phyloP scores from a whole-genome alignment of 1,140 invertebrate species.

The Pogonus chalceus region DNA sequence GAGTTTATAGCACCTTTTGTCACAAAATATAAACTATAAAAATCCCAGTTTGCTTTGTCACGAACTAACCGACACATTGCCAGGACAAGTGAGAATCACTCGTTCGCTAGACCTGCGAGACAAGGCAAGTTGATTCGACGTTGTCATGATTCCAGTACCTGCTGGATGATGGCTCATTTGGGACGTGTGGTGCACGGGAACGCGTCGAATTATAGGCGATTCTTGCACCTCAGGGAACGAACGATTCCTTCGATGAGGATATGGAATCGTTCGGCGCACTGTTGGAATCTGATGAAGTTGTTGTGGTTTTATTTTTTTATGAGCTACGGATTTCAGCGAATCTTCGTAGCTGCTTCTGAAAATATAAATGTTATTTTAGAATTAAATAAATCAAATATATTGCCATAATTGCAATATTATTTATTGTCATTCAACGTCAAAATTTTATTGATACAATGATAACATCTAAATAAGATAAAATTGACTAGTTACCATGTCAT shows the following conservation, averaged over 20 bases:
- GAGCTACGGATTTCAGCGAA: constrained; percentile 42
- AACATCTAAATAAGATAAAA: too few relatives aligned
- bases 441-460: too few relatives aligned
- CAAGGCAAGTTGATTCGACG: constrained; percentile 10
- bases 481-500: too few relatives aligned
- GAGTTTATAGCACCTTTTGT: too few relatives aligned
- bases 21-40: too few relatives aligned
- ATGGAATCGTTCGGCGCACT: neutral
- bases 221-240: constrained; percentile 18
- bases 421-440: too few relatives aligned
- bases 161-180: constrained; percentile 33
- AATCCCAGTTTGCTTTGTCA: too few relatives aligned
- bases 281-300: neutral
- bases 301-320: neutral
- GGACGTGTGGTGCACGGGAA: constrained; percentile 15
- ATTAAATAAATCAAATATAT: too few relatives aligned
- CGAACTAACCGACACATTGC: neutral
- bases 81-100: constrained; percentile 16
- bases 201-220: constrained; percentile 21
- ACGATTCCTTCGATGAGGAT: constrained; percentile 14
- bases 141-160: too few relatives aligned
- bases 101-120: constrained; percentile 16
- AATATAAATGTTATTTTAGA: constrained; percentile 15
- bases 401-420: too few relatives aligned
- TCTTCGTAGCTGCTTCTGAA: constrained; percentile 53